These are phyloP conservation scores for Parauchenoglanis ngamensis DNA, from an alignment of 2,797 vertebrate genomes.

Conservation along the genomic window DNA sequence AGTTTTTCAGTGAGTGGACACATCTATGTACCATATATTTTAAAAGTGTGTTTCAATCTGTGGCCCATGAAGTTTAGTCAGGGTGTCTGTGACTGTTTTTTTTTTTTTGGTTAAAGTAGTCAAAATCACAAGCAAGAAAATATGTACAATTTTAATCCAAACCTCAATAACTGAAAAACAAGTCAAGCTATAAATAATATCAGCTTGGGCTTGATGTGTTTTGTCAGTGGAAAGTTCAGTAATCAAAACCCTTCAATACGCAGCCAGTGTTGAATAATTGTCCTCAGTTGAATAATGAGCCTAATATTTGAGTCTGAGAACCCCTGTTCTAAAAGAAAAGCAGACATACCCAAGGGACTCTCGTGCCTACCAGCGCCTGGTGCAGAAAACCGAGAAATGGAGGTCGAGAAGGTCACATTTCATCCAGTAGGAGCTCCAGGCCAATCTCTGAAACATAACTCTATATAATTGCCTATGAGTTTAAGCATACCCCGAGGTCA, in stretches of 20 bases:
- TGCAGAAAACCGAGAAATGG: background rate
- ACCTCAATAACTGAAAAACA: slow-evolving; percentile 10
- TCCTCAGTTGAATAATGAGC: background rate
- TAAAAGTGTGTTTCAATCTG: background rate
- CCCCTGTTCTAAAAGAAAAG: slow-evolving; percentile 24
- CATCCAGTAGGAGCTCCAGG: slow-evolving; percentile 15
- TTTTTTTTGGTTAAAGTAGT: background rate
- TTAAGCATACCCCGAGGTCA: slow-evolving; percentile 15
- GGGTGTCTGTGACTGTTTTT: too few species aligned
- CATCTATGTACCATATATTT: too few species aligned
- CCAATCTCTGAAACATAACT: slow-evolving; percentile 18
- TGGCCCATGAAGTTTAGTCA: background rate
- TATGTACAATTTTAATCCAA: background rate
- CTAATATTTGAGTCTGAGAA: background rate
- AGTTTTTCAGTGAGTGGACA: too few species aligned
- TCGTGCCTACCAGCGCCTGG: slow-evolving; percentile 14
- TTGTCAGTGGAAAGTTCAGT: slow-evolving; percentile 12
- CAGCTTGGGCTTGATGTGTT: background rate
- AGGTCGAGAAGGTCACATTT: slow-evolving; percentile 22
- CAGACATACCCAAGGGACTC: slow-evolving; percentile 31
- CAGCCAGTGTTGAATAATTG: background rate
- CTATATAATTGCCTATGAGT: background rate
- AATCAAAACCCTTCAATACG: background rate
- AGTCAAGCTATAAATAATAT: background rate
- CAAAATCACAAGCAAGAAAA: background rate